Evolutionary conservation across 2,113 vertebrate species (phyloP), one percentile per base, ranked within the genome.

Genomic region (Epinephelus cyanopodus): DNA sequence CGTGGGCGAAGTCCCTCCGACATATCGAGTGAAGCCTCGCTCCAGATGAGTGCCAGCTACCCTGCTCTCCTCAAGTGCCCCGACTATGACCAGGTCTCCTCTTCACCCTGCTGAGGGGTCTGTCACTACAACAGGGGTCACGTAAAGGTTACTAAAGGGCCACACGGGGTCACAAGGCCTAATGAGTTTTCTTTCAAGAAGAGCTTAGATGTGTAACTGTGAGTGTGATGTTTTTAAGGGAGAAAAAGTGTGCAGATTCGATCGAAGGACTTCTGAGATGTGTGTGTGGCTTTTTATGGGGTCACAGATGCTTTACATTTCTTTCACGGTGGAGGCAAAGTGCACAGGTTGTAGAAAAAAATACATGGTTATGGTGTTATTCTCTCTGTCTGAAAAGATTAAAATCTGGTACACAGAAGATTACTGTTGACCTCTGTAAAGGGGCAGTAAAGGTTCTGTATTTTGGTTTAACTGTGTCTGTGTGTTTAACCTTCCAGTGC

Each of bases 11-110:
- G 96, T 82, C 96, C 96, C 21, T 97, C 96, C 0, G 96, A 97
- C 82, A 96, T 97, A 89, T 97, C 96, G 61, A 97, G 96, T 0
- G 96, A 97, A 66, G 92, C 96, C 0, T 97, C 96, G 4, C 94
- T 97, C 56, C 97, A 96, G 93, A 96, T 97, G 96, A 96, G 95
- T 88, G 86, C 92, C 85, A 96, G 90, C 93, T 97, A 97, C 90
- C 97, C 96, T 0, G 95, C 96, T n/a, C 95, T 97, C 69, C 96
- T 97, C 84, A 96, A 96, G 83, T 97, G 96, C 54, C 93, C 96
- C 0, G 96, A 96, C 69, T 96, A 97, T 0, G 95, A 96, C 85
- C 95, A 95, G 77, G 95, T 97, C 81, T 96, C 95, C 3, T 97
- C 96, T 2, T 97, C 96, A 1, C 96, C 96, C 0, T 97, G 96